Base-by-base conservation (phyloP, 2,888 invertebrate species). In the Alentia gelatinosa region DNA sequence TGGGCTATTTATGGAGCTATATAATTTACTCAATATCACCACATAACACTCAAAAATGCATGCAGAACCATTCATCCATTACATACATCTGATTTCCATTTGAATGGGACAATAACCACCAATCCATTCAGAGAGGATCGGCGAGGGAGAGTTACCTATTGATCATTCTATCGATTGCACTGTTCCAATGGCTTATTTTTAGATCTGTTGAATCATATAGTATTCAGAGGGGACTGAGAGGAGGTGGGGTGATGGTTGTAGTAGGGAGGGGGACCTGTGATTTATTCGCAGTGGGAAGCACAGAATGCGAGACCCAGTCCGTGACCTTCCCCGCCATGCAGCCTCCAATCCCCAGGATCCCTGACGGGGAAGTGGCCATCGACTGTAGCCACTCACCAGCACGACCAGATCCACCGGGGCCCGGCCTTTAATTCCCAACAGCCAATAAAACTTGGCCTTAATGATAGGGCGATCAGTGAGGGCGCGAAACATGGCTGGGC, bases 361-460 rank as follows among this genome's bases (percentile, higher is more conserved):
- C 56, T 9, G 5, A 19, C 19, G n/a, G 23, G 23, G 3, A 56
- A 56, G 56, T 68, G 68, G 30, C 68, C 68, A 68, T 1, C 68
- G 3, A 1, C 4, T 12, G 68, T 68, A 9, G 68, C 26, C 68
- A 68, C 68, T 68, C 30, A 30, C 30, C 68, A 68, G 30, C 26
- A 26, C 68, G 12, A 26, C 68, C 26, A 12, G 68, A 68, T 68
- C 68, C 68, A 26, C 26, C 26, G 33, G 30, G 68, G 15, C n/a
- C 68, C 26, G 12, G 9, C 79, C 79, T 26, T 35, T 79, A 39
- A 79, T 86, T 47, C 86, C 86, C 42, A 26, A 15, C 12, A 50
- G 86, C 86, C 42, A 47, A 86, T 86, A 86, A 86, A 86, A 47
- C 86, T 42, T 42, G 47, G 42, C 47, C 47, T 47, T 47, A 86